Base-by-base conservation (phyloP, 2,797 vertebrate genomes). In the Epinephelus coioides region DNA sequence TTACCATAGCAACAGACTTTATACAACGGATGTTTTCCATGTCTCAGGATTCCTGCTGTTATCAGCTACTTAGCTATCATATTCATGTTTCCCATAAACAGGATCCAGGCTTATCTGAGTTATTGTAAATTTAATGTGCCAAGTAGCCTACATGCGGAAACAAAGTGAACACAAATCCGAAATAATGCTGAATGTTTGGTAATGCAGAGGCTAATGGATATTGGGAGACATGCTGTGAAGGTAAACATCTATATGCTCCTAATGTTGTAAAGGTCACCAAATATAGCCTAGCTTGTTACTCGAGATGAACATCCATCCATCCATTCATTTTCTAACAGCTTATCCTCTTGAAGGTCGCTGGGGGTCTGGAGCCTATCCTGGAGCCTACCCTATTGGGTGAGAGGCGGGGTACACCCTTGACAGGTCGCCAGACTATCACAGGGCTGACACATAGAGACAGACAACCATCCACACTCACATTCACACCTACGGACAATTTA, bases 1-100 rank as follows among this genome's bases (percentile, higher is more conserved):
- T 84, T 46, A 67, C 70, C 53, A 82, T 60, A 56, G 65, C 27
- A 77, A 76, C 66, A 69, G 44, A 47, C 27, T 53, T 70, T 40
- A 73, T 34, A 60, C 63, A 38, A 21, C 4, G 38, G 61, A 57
- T 83, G 65, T 30, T 73, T 83, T 76, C 63, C 13, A 56, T 72
- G 55, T 46, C 50, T 65, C 19, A 71, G 46, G 49, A 68, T 61
- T 78, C 40, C 50, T 67, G 65, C 62, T 61, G 64, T 82, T 81
- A 81, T 71, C 81, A 76, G 72, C 56, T 71, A 25, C 62, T 62
- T 65, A 18, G 51, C 25, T 19, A 27, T 79, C 19, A 68, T 69
- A 59, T 65, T 69, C 23, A 38, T 19, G n/a, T 67, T 73, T 55
- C 66, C 74, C 70, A 76, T 60, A 49, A 68, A 62, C 23, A 47